Base-by-base conservation (phyloP, 2,113 vertebrate genomes). In the Pyrgilauda ruficollis region DNA sequence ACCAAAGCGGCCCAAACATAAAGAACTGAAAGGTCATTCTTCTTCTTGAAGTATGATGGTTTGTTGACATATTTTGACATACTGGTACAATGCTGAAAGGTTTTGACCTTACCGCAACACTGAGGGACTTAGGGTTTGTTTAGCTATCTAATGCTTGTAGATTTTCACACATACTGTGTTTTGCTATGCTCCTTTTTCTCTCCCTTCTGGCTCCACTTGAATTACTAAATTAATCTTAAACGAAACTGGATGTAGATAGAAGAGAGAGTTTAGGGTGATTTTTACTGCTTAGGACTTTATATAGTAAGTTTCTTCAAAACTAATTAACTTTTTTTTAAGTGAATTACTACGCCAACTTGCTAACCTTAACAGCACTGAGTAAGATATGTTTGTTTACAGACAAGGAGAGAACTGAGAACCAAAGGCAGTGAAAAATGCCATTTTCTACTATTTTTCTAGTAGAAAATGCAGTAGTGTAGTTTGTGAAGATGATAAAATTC, bases 11-110 rank as follows among this genome's bases (percentile, higher is more conserved):
- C 95, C 97, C 97, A 97, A 96, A 98, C 94, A 83, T 90, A 93
- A 96, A 97, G 97, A 97, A 96, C 96, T 85, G 91, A 98, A 98
- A 98, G 98, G 98, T 98, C 98, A 97, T 97, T 97, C 96, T 97
- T 98, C 97, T 97, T 97, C 97, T 96, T 97, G 94, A 88, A 67
- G 92, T 94, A 64, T 98, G 98, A 98, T 98, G 97, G 97, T 96
- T 98, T 97, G 97, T 98, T 99, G 98, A 98, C 97, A 97, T 98
- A 97, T 98, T 98, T 98, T 98, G 98, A 99, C 98, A 98, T 92
- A 68, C 85, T 92, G 90, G 83, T 96, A 97, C 95, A 98, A 96
- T 88, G 94, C 97, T 97, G 89, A 97, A 97, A 98, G 97, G 96
- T 97, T 98, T 97, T 98, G 97, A 98, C 98, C 97, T 97, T 97